Evolutionary conservation across 2,113 vertebrate species (phyloP).

Genomic region (Acrocephalus kingi): DNA sequence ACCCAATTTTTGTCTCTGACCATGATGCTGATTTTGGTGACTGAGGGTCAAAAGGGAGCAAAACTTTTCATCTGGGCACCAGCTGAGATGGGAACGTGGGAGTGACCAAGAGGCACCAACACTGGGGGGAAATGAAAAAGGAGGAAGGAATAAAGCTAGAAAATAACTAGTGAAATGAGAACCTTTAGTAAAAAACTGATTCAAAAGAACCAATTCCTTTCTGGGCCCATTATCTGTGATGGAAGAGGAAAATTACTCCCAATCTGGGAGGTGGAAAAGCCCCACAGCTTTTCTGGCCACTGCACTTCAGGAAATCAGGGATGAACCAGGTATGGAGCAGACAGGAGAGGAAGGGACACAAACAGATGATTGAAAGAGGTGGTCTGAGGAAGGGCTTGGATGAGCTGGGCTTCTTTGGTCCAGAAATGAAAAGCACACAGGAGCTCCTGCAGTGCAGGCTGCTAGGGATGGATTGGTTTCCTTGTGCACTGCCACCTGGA

Average conservation of each 20-base stretch:
- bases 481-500: background rate
- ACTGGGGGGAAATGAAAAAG: background rate
- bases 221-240: background rate
- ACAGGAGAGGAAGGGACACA: background rate
- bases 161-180: background rate
- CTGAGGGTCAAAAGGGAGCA: background rate
- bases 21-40: background rate
- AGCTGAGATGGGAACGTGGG: rapidly evolving
- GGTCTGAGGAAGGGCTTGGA: background rate
- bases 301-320: background rate
- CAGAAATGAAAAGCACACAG: background rate
- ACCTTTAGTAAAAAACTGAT: background rate
- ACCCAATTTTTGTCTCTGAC: background rate
- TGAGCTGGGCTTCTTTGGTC: background rate
- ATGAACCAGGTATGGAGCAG: background rate
- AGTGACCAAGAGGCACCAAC: background rate
- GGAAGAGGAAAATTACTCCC: background rate
- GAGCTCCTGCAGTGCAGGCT: background rate
- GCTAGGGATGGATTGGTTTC: background rate
- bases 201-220: background rate
- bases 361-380: background rate
- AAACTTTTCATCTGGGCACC: background rate
- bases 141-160: background rate
- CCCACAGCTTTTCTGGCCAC: background rate
- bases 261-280: background rate